Percentiles rank a stretch among this genome's conserved stretches.
Conservation (phyloP, 1,140 invertebrate genomes). For the Cherax destructor region DNA sequence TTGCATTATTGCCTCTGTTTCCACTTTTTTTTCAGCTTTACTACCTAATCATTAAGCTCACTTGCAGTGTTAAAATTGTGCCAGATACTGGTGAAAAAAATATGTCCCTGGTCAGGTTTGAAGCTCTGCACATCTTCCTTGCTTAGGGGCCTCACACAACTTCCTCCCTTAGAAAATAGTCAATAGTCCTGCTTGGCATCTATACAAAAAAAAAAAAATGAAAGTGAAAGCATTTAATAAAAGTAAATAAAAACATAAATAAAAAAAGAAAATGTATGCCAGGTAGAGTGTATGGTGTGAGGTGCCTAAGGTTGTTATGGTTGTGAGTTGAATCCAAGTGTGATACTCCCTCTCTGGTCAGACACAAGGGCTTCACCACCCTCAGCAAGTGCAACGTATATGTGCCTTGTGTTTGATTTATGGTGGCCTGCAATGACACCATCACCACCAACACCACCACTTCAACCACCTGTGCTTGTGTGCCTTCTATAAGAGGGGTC, state of each 20-base stretch:
- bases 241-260: constrained; percentile 17
- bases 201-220: constrained; percentile 36
- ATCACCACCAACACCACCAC: constrained; percentile 1
- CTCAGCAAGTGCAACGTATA: constrained; percentile 70
- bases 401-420: constrained; percentile 69
- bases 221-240: constrained; percentile 44
- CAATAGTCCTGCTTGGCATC: constrained; percentile 54
- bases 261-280: constrained; percentile 41
- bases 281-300: constrained; percentile 49
- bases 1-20: not conserved
- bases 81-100: constrained; percentile 2
- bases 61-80: not conserved
- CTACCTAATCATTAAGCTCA: not conserved
- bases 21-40: not conserved
- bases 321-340: constrained; percentile 61
- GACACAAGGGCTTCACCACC: constrained; percentile 52
- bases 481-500: not conserved
- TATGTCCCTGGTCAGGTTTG: constrained; percentile 6
- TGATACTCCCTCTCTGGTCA: constrained; percentile 63
- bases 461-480: not conserved
- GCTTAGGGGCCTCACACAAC: constrained; percentile 31
- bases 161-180: constrained; percentile 23
- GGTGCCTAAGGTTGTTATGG: constrained; percentile 53
- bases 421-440: constrained; percentile 32
- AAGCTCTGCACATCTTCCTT: constrained; percentile 35